Conservation (phyloP, 2,888 invertebrate species). For the Bhutanitis thaidina region DNA sequence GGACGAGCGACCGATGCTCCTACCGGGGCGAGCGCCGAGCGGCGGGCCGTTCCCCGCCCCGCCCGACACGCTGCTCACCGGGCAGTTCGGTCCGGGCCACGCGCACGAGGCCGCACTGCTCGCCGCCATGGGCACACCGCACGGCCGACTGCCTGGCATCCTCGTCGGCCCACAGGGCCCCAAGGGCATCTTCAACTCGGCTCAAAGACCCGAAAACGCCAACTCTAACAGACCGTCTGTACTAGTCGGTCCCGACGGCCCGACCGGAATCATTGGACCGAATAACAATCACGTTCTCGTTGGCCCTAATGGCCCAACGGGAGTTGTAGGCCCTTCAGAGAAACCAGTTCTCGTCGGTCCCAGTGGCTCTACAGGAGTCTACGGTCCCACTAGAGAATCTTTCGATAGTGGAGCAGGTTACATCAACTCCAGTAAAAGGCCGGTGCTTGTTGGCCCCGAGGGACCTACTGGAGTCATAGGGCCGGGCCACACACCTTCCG, state of each 20-base stretch:
- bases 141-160: conserved; percentile 29
- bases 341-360: not conserved
- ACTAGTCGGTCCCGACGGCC: conserved; percentile 45
- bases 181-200: conserved; percentile 3
- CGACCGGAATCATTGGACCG: conserved; percentile 38
- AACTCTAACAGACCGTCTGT: conserved; percentile 11
- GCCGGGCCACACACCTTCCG: conserved; percentile 19
- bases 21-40: conserved; percentile 40
- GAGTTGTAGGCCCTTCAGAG: not conserved
- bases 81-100: conserved; percentile 31
- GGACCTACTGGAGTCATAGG: conserved; percentile 36
- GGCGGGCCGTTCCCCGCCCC: conserved; percentile 39
- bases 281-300: not conserved
- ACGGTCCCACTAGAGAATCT: conserved; percentile 5
- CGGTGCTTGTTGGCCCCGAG: conserved; percentile 61
- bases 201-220: not conserved
- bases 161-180: conserved; percentile 59
- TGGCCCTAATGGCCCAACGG: not conserved
- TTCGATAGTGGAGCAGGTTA: conserved; percentile 7
- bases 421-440: conserved; percentile 21
- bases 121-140: conserved; percentile 23
- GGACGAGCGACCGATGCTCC: conserved; percentile 49
- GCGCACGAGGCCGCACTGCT: conserved; percentile 25
- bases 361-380: conserved; percentile 55
- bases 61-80: conserved; percentile 26